These are phyloP conservation scores for Melinaea marsaeus DNA, from an alignment of 2,888 invertebrate genomes.

Conservation along the genomic window DNA sequence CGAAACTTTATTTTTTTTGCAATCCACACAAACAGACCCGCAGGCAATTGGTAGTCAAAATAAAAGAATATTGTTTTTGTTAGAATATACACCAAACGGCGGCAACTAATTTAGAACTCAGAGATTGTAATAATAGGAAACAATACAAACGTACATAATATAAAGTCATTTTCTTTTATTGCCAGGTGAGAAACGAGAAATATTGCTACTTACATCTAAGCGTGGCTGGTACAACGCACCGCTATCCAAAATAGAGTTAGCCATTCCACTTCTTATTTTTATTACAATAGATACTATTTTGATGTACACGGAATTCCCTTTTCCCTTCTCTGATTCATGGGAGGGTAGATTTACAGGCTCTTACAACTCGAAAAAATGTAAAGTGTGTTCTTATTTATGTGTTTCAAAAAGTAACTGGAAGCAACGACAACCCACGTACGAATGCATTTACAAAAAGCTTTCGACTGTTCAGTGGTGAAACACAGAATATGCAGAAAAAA, in stretches of 20 bases:
- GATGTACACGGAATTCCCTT: background rate
- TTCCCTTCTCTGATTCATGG: constrained; percentile 1
- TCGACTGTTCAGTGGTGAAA: too few species aligned
- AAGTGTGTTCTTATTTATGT: constrained; percentile 5
- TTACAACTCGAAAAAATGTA: constrained; percentile 3
- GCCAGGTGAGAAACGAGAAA: constrained; percentile 20
- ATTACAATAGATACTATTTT: background rate
- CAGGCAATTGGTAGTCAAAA: too few species aligned
- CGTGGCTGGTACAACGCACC: background rate
- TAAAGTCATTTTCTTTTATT: constrained; percentile 15
- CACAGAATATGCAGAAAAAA: too few species aligned
- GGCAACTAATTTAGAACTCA: background rate
- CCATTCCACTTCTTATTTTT: too few species aligned
- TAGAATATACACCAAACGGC: background rate
- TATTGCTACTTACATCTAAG: constrained; percentile 20
- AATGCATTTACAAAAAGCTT: too few species aligned
- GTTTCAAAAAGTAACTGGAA: background rate
- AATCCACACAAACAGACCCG: too few species aligned
- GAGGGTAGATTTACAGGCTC: constrained; percentile 5
- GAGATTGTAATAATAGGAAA: background rate
- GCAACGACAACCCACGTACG: too few species aligned
- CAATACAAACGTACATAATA: constrained; percentile 1
- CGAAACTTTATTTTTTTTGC: too few species aligned
- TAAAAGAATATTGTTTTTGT: background rate
- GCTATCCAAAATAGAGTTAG: too few species aligned